Conservation (phyloP, 2,797 vertebrate genomes). For the Myripristis jacobus region DNA sequence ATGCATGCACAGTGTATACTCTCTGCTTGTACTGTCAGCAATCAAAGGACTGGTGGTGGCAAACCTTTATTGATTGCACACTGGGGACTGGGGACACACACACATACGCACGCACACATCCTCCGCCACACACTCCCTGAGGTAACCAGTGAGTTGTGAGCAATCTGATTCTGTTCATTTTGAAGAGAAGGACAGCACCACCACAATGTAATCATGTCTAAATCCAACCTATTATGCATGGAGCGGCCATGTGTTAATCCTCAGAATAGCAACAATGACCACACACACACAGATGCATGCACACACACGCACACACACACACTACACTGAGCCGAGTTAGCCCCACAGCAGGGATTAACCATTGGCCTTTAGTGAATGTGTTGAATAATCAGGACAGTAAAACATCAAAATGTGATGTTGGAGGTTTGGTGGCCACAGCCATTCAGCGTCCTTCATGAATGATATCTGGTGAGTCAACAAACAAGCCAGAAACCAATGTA, state of each 20-base stretch:
- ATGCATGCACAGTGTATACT: too few relatives aligned
- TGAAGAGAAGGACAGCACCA: slow-evolving; percentile 30
- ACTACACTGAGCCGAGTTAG: not conserved
- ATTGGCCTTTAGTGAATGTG: slow-evolving; percentile 3
- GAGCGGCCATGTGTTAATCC: slow-evolving; percentile 22
- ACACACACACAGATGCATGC: slow-evolving; percentile 1
- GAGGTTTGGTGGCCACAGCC: too few relatives aligned
- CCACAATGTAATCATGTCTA: slow-evolving; percentile 35
- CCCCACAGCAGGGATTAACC: not conserved
- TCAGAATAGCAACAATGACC: not conserved
- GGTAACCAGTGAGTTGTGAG: slow-evolving; percentile 3
- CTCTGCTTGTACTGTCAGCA: too few relatives aligned
- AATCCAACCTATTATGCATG: slow-evolving; percentile 36
- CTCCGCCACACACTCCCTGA: slow-evolving; percentile 2
- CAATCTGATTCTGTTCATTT: slow-evolving; percentile 18
- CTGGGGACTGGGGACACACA: slow-evolving; percentile 9
- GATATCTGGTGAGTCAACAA: too few relatives aligned
- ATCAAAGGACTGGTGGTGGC: too few relatives aligned
- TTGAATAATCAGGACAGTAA: slow-evolving; percentile 2
- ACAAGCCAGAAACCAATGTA: too few relatives aligned
- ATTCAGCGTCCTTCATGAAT: too few relatives aligned
- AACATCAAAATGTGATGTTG: too few relatives aligned
- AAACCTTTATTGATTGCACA: slow-evolving; percentile 48
- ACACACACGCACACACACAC: slow-evolving; percentile 7
- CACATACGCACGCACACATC: slow-evolving; percentile 5